A percentile compares a stretch with the other conserved stretches of the same genome.
These are phyloP conservation scores for Limnodromus scolopaceus DNA, from an alignment of 2,797 vertebrate genomes.

Conservation along the genomic window DNA sequence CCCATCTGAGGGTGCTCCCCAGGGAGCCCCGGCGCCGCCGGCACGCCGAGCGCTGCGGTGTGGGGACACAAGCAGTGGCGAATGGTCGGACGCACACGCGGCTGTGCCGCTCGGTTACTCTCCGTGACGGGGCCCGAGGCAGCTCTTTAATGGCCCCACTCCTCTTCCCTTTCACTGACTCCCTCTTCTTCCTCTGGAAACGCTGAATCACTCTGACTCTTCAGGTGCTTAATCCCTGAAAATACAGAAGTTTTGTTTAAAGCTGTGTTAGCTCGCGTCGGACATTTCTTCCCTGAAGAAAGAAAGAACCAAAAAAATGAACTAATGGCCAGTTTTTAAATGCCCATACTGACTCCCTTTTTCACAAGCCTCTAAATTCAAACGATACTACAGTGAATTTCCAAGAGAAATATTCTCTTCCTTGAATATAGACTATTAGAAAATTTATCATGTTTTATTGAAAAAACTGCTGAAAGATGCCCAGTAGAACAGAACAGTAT, in stretches of 20 bases:
- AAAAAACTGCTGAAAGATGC: background rate
- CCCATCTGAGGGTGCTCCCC: background rate
- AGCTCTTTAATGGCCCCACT: constrained; percentile 70
- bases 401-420: background rate
- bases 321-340: background rate
- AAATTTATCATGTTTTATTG: constrained; percentile 19
- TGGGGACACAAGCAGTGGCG: background rate
- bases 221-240: constrained; percentile 84
- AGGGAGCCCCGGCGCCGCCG: accelerated
- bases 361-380: background rate
- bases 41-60: background rate
- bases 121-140: background rate
- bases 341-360: background rate
- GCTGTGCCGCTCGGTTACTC: background rate
- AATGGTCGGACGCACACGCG: background rate
- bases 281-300: background rate
- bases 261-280: background rate
- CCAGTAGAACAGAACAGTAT: background rate
- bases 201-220: constrained; percentile 78
- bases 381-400: background rate
- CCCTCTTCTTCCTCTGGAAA: constrained; percentile 85
- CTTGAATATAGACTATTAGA: background rate
- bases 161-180: constrained; percentile 73
- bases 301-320: background rate
- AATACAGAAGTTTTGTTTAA: constrained; percentile 61